These are phyloP conservation scores for Conomelus anceps DNA, from an alignment of 2,888 invertebrate genomes.

Conservation along the genomic window DNA sequence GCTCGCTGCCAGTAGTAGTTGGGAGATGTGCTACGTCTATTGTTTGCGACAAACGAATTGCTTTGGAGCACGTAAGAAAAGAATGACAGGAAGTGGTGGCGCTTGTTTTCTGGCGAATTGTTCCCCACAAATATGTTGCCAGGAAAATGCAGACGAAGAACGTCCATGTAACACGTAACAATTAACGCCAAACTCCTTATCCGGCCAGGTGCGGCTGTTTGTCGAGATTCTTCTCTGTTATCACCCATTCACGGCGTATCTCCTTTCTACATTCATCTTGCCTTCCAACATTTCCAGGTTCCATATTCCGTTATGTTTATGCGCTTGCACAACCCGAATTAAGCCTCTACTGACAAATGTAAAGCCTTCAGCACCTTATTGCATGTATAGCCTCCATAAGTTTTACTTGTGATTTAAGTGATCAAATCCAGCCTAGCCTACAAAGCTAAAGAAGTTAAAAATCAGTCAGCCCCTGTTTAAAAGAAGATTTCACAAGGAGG, in stretches of 20 bases:
- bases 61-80: background rate
- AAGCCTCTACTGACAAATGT: background rate
- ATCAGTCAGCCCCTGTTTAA: background rate
- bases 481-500: background rate
- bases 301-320: background rate
- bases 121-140: background rate
- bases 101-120: background rate
- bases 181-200: background rate
- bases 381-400: background rate
- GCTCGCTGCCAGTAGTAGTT: background rate
- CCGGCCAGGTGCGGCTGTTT: background rate
- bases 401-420: background rate
- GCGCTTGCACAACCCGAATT: background rate
- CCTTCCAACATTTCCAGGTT: background rate
- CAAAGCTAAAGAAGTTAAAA: background rate
- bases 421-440: background rate
- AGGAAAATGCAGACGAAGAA: background rate
- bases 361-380: too few species aligned
- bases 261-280: background rate
- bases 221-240: background rate
- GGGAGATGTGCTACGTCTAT: background rate
- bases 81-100: background rate
- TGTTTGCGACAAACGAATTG: background rate
- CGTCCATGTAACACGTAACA: background rate
- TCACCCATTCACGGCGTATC: background rate